Evolutionary conservation across 1,140 invertebrate species (phyloP), one percentile per base, ranked within the genome.

Genomic region (Nilaparvata lugens): DNA sequence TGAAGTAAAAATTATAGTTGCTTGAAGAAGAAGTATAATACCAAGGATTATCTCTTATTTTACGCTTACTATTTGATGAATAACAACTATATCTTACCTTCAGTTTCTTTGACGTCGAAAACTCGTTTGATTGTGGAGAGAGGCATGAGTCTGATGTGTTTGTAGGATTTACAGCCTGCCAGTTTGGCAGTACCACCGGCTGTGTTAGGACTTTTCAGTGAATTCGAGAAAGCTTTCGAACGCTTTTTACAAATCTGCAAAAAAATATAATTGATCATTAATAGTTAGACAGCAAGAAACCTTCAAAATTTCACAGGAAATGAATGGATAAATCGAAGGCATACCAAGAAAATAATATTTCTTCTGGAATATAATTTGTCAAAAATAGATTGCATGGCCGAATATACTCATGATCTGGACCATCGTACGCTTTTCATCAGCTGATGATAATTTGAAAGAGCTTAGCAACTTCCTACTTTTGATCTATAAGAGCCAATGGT

Each of bases 131-230:
- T 90, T 21, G 87, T 86, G 64, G 87, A 88, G 16, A 97, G 77
- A 1, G 88, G 86, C 74, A 97, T 83, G 67, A 97, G 80, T 68
- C 87, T 89, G 48, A 97, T 82, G 72, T 97, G 94, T 73, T 96
- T 94, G 73, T 91, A 95, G 0, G 86, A 84, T 72, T 95, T 95
- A 52, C 80, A 81, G 42, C 81, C 82, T 48, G 78, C 81, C 66
- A 83, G 74, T 70, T 81, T 82, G 31, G 69, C 68, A 78, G 78
- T 56, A 21, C 62, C 52, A 51, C 57, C 83, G 40, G 79, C 78
- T 61, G 81, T 79, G 62, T 84, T 85, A 2, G 85, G 85, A 74
- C 84, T 87, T 69, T 85, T 85, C 35, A 79, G 69, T 45, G 82
- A 83, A 66, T 85, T 85, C 9, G 45, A 18, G 66, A 86, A 85